Conservation (phyloP, 2,888 invertebrate species). For the Eilema griseolum region DNA sequence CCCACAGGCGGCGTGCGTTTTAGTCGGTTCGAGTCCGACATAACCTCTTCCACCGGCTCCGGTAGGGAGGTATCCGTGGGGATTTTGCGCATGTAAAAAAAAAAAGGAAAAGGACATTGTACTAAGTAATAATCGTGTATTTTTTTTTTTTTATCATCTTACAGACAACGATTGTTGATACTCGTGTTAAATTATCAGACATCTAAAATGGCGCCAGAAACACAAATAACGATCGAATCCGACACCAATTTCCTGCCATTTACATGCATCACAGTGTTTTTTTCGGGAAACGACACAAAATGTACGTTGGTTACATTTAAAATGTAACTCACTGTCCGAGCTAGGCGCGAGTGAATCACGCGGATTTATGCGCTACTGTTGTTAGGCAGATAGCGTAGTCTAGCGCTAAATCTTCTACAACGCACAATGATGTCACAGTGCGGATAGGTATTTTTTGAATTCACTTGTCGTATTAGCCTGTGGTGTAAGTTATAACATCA, state of each 20-base stretch:
- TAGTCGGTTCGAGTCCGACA: too few species aligned
- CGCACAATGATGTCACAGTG: constrained; percentile 73
- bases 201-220: constrained; percentile 16
- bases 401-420: constrained; percentile 66
- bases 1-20: too few species aligned
- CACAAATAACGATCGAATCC: constrained; percentile 9
- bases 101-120: too few species aligned
- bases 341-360: constrained; percentile 38
- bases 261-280: constrained; percentile 19
- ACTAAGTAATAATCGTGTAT: neutral
- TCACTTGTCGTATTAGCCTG: constrained; percentile 64
- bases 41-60: too few species aligned
- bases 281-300: constrained; percentile 24
- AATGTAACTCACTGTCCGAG: constrained; percentile 10
- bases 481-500: constrained; percentile 36
- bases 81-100: too few species aligned
- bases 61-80: too few species aligned
- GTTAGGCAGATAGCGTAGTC: constrained; percentile 50
- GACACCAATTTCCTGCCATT: constrained; percentile 20
- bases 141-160: neutral
- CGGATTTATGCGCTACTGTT: constrained; percentile 33
- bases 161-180: neutral
- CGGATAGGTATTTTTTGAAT: constrained; percentile 66
- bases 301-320: constrained; percentile 16
- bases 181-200: neutral